Base-by-base conservation (phyloP, 2,888 invertebrate genomes). In the Eilema sororculum region DNA sequence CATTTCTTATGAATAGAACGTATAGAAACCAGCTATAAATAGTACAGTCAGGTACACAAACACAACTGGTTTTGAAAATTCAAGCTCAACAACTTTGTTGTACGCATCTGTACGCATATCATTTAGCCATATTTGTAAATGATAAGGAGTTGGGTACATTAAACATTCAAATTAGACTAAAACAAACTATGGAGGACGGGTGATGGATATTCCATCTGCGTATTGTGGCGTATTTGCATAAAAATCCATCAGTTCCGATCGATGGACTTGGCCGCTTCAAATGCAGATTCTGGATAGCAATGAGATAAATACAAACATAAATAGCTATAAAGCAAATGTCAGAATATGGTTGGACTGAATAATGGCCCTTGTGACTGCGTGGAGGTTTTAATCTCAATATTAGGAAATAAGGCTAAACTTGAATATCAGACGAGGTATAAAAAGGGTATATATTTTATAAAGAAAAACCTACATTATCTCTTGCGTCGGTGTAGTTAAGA, bases 201-300 rank as follows among this genome's bases (percentile, higher is more conserved):
- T 94, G 94, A 94, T 93, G 93, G 94, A 94, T 94, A 92, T 92
- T 89, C 90, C 91, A 90, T 93, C 93, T 90, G 86, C 70, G 76
- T 83, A 87, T 90, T 87, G 90, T 86, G 85, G 84, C 78, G 78
- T 69, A 94, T 94, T 94, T 92, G 92, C 95, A 95, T 95, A 92
- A 92, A 92, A 92, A 91, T 91, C 88, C 86, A 75, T 81, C 78
- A 86, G 84, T 83, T 83, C 80, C 84, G 83, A 79, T 77, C 76
- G 71, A 71, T 72, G 78, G 71, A 78, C 74, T 57, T 78, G 64
- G 76, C 82, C 90, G 91, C 89, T 90, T 91, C 87, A 87, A 90
- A 94, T 94, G 93, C 93, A 93, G 93, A 93, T 93, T 87, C 84
- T 77, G 84, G 86, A 85, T 85, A 85, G 87, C 87, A 86, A 82